Percentiles rank a stretch among this genome's conserved stretches.
Conservation (phyloP, 2,888 invertebrate species). For the Pinctada fucata region DNA sequence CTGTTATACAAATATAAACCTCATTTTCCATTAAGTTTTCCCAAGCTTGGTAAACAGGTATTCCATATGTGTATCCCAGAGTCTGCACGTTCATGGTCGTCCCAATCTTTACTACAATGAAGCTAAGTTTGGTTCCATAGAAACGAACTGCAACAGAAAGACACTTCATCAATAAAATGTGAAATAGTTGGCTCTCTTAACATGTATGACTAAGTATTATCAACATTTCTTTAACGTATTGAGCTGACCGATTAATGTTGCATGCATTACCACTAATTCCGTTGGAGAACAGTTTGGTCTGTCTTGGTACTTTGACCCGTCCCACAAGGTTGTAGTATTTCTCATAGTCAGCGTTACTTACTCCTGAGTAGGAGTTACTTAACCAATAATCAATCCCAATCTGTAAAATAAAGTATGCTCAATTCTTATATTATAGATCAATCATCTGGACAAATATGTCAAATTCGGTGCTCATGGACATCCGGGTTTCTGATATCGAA, state of each 20-base stretch:
- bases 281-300: constrained; percentile 26
- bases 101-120: constrained; percentile 64
- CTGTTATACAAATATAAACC: constrained; percentile 41
- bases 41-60: constrained; percentile 63
- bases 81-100: constrained; percentile 58
- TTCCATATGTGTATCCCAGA: constrained; percentile 62
- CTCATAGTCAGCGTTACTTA: constrained; percentile 47
- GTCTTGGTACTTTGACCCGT: constrained; percentile 29
- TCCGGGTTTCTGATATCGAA: too few species aligned
- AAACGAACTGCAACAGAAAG: constrained; percentile 43
- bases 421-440: too few species aligned
- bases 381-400: constrained; percentile 60
- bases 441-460: too few species aligned
- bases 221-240: too few species aligned
- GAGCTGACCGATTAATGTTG: too few species aligned
- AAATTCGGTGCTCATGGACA: too few species aligned
- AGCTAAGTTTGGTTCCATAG: constrained; percentile 64
- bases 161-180: too few species aligned
- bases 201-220: too few species aligned
- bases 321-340: constrained; percentile 53
- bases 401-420: constrained; percentile 42
- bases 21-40: constrained; percentile 57
- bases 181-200: too few species aligned
- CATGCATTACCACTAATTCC: neutral
- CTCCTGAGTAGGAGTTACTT: constrained; percentile 51